Evolutionary conservation across 2,888 invertebrate species (phyloP).

Genomic region (Orchestes rusci): DNA sequence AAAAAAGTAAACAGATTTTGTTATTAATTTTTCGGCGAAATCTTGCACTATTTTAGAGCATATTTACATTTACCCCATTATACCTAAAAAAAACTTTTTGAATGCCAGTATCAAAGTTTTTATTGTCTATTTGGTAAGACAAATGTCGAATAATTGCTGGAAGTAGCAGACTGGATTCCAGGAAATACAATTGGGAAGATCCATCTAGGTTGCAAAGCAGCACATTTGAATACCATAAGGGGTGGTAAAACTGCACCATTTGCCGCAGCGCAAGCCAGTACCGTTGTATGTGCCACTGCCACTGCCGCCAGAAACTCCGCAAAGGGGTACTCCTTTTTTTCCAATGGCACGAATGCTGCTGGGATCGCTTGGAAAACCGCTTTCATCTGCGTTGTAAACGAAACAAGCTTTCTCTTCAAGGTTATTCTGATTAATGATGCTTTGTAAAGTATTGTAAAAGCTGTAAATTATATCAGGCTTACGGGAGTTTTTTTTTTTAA

Average conservation of each 20-base stretch:
- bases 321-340: conserved; percentile 27
- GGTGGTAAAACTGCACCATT: conserved; percentile 28
- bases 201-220: conserved; percentile 28
- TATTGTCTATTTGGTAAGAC: too few species aligned
- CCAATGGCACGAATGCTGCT: conserved; percentile 27
- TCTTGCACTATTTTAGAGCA: too few species aligned
- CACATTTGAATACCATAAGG: conserved; percentile 31
- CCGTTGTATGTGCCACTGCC: conserved; percentile 30
- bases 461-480: conserved; percentile 27
- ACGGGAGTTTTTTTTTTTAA: conserved; percentile 2
- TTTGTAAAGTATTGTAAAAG: conserved; percentile 5
- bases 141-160: too few species aligned
- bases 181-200: conserved; percentile 25
- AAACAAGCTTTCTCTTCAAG: conserved; percentile 7
- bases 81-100: too few species aligned
- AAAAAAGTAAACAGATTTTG: too few species aligned
- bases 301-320: conserved; percentile 28
- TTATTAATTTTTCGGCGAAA: too few species aligned
- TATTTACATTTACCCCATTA: too few species aligned
- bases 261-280: conserved; percentile 29
- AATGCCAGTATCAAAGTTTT: too few species aligned
- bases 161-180: conserved; percentile 28
- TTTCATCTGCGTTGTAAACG: conserved; percentile 5
- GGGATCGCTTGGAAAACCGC: conserved; percentile 3
- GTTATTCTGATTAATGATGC: background rate